Evolutionary conservation across 1,140 invertebrate species (phyloP).

Genomic region (Heliconius nattereri): DNA sequence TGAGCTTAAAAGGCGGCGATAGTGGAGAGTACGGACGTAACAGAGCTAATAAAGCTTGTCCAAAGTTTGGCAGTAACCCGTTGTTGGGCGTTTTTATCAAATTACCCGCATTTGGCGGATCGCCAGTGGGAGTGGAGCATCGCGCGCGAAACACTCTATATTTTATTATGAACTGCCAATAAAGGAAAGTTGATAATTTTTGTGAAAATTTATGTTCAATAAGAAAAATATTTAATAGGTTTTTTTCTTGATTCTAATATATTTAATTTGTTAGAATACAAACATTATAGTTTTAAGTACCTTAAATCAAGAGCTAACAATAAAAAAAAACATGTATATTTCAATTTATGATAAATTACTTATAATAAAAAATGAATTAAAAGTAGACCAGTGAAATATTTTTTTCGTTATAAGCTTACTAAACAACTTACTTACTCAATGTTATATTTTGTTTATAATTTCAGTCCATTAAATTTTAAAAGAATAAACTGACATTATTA

Average conservation of each 20-base stretch:
- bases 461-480: too few relatives aligned
- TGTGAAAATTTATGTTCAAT: neutral
- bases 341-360: too few relatives aligned
- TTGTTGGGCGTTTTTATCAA: constrained; percentile 59
- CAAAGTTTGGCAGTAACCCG: constrained; percentile 42
- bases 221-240: neutral
- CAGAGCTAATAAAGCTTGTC: constrained; percentile 41
- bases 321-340: too few relatives aligned
- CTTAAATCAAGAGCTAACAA: too few relatives aligned
- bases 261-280: too few relatives aligned
- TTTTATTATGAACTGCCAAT: constrained; percentile 27
- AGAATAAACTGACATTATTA: too few relatives aligned
- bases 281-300: too few relatives aligned
- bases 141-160: constrained; percentile 22
- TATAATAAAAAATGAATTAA: too few relatives aligned
- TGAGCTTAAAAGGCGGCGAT: constrained; percentile 30
- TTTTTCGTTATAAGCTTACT: too few relatives aligned
- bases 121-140: constrained; percentile 46
- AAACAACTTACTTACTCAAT: too few relatives aligned
- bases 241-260: neutral
- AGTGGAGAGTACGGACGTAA: constrained; percentile 37
- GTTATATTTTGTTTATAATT: too few relatives aligned
- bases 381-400: too few relatives aligned
- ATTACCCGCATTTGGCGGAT: constrained; percentile 56
- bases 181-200: constrained; percentile 7